Evolutionary conservation across 2,113 vertebrate species (phyloP).

Genomic region (Dermatemys mawii): DNA sequence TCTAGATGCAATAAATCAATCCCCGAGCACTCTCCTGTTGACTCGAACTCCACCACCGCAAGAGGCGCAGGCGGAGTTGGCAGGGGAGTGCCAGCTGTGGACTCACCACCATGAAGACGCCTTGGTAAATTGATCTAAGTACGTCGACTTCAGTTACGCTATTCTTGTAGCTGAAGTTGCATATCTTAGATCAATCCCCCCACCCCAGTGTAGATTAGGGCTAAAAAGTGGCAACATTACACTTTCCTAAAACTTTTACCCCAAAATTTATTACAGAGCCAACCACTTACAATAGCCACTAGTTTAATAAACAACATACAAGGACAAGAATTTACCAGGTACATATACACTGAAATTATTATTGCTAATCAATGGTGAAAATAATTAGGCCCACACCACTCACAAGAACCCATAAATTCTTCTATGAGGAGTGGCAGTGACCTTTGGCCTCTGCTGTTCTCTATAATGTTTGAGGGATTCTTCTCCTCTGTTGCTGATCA

Average conservation of each 20-base stretch:
- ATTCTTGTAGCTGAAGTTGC: too few species aligned
- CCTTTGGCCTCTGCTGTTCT: not conserved
- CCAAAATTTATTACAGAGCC: not conserved
- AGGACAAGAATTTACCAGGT: not conserved
- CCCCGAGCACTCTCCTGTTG: too few species aligned
- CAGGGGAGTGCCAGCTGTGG: too few species aligned
- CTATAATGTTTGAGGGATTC: not conserved
- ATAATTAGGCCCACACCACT: not conserved
- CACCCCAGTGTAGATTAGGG: too few species aligned
- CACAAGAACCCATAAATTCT: not conserved
- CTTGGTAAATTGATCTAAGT: too few species aligned
- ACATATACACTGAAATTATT: not conserved
- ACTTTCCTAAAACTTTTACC: not conserved
- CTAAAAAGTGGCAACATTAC: not conserved
- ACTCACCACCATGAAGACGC: too few species aligned
- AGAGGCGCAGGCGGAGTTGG: too few species aligned
- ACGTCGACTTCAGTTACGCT: too few species aligned
- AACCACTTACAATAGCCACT: rapidly evolving
- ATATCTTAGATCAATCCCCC: too few species aligned
- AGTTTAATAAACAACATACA: not conserved
- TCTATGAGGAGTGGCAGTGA: not conserved
- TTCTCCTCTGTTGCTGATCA: not conserved
- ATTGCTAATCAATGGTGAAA: not conserved
- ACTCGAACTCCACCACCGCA: too few species aligned
- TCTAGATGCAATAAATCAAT: too few species aligned